These are phyloP conservation scores for Leptarthrus brevirostris DNA, from an alignment of 2,888 invertebrate species.

Conservation along the genomic window DNA sequence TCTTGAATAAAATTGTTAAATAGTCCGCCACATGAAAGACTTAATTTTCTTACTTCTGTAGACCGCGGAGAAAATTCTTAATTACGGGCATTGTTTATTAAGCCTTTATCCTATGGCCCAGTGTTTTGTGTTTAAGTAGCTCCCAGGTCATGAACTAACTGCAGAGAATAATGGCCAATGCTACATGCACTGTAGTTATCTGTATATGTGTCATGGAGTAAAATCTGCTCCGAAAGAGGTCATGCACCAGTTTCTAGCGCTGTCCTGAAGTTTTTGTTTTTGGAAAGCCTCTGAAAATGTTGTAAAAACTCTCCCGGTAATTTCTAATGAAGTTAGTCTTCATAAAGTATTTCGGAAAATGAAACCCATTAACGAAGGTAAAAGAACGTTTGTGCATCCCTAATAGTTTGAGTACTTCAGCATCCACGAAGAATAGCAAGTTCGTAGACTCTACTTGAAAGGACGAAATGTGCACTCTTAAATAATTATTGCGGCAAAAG, in stretches of 20 bases:
- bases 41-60: not conserved
- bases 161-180: conserved; percentile 1
- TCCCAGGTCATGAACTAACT: not conserved
- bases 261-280: conserved; percentile 12
- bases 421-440: too few relatives aligned
- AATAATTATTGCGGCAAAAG: too few relatives aligned
- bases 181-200: conserved; percentile 22
- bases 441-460: too few relatives aligned
- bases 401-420: too few relatives aligned
- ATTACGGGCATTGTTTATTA: conserved; percentile 29
- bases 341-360: conserved; percentile 27
- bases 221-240: conserved; percentile 10
- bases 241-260: conserved; percentile 15
- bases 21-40: too few relatives aligned
- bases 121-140: not conserved
- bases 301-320: conserved; percentile 12
- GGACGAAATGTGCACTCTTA: not conserved
- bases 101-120: conserved; percentile 20
- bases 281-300: conserved; percentile 15
- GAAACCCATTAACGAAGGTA: too few relatives aligned
- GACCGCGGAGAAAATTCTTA: conserved; percentile 11
- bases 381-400: too few relatives aligned
- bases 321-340: conserved; percentile 20
- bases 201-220: conserved; percentile 12
- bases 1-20: too few relatives aligned